Percentiles rank a stretch among this genome's conserved stretches.
Conservation (phyloP, 2,888 invertebrate species). For the Nomada flava region DNA sequence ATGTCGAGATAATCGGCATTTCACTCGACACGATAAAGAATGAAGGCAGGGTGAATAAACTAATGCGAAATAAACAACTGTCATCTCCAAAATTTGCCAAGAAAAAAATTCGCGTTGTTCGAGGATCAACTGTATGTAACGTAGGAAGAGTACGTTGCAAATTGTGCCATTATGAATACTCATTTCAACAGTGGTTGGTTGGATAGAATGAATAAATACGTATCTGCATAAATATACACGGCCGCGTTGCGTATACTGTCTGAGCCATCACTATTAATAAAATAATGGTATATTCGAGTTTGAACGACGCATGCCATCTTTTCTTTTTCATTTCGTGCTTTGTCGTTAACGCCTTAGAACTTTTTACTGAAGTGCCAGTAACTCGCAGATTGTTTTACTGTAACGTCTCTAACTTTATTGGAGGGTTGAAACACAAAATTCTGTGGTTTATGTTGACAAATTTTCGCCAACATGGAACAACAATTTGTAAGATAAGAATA, state of each 20-base stretch:
- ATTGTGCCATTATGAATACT: constrained; percentile 61
- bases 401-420: too few relatives aligned
- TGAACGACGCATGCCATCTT: constrained; percentile 54
- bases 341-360: background rate
- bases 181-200: constrained; percentile 64
- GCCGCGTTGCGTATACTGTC: constrained; percentile 68
- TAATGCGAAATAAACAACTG: too few relatives aligned
- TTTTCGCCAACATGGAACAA: too few relatives aligned
- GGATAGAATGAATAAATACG: constrained; percentile 76
- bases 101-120: too few relatives aligned
- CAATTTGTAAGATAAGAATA: too few relatives aligned
- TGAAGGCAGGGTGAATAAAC: too few relatives aligned
- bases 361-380: background rate
- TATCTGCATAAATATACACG: constrained; percentile 77
- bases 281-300: constrained; percentile 68
- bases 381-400: too few relatives aligned
- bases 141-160: constrained; percentile 56
- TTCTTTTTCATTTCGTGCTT: background rate
- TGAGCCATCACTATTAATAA: constrained; percentile 81
- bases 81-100: too few relatives aligned
- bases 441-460: too few relatives aligned
- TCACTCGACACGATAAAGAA: too few relatives aligned
- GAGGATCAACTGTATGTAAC: constrained; percentile 22
- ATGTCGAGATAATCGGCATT: too few relatives aligned
- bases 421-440: too few relatives aligned